Percentiles rank a stretch among this genome's conserved stretches.
Conservation (phyloP, 1,140 invertebrate species). For the Druon quercuslanigerum region DNA sequence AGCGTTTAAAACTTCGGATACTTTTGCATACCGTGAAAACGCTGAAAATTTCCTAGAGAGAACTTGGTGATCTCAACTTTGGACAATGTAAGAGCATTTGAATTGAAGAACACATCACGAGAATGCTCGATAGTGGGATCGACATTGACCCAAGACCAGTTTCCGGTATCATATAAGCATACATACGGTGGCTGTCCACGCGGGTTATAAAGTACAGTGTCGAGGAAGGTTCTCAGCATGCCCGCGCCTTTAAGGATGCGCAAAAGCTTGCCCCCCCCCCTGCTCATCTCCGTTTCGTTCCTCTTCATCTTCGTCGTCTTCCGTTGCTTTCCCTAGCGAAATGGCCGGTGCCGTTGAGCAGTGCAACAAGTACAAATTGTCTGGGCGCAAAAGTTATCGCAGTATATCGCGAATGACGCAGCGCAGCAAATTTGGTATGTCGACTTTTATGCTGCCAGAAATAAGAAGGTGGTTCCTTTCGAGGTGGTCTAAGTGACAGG, state of each 20-base stretch:
- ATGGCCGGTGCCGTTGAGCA: conserved; percentile 40
- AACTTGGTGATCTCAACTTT: too few species aligned
- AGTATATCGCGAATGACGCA: conserved; percentile 66
- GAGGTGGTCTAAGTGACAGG: conserved; percentile 29
- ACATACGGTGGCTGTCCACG: conserved; percentile 58
- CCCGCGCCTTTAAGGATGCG: conserved; percentile 49
- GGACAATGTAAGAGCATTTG: too few species aligned
- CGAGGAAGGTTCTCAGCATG: conserved; percentile 54
- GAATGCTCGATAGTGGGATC: too few species aligned
- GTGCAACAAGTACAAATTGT: conserved; percentile 68
- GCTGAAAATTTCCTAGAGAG: too few species aligned
- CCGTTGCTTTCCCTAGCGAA: conserved; percentile 2
- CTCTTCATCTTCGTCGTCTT: conserved; percentile 18
- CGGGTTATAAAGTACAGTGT: conserved; percentile 60
- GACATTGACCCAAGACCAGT: not conserved
- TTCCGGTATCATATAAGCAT: conserved; percentile 25
- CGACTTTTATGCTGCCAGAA: conserved; percentile 48
- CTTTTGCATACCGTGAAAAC: too few species aligned
- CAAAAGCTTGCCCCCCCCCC: not conserved
- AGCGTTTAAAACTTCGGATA: not conserved
- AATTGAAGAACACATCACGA: too few species aligned
- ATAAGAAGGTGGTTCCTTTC: not conserved
- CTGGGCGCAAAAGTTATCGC: conserved; percentile 64
- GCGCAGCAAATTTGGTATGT: conserved; percentile 63
- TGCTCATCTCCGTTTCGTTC: conserved; percentile 28